phyloP scores from a whole-genome alignment of 2,113 vertebrate species.

The Petrocephalus microphthalmus region DNA sequence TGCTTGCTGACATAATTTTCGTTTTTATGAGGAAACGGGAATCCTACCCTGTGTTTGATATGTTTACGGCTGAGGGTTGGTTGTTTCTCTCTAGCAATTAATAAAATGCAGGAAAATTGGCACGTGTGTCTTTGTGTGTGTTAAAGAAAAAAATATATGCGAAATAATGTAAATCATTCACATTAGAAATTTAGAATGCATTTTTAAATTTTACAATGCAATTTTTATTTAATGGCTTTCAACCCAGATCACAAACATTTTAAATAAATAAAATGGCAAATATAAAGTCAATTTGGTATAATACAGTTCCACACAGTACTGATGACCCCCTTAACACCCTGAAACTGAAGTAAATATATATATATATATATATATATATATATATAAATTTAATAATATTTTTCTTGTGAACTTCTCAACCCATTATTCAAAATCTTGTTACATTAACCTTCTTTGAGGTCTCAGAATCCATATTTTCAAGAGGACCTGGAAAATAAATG shows the following conservation, averaged over 20 bases:
- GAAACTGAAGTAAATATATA: not conserved
- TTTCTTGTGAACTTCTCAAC: not conserved
- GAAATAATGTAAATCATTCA: not conserved
- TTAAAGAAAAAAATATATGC: not conserved
- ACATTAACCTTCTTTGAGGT: constrained; percentile 1
- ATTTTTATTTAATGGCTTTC: not conserved
- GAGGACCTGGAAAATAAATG: constrained; percentile 5
- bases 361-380: no score
- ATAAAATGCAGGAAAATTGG: constrained; percentile 33
- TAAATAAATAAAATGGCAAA: not conserved
- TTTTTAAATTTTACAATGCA: not conserved
- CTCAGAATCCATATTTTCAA: not conserved
- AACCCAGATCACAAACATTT: not conserved
- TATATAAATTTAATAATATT: no score
- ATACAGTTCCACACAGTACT: not conserved
- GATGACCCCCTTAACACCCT: not conserved
- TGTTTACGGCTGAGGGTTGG: constrained; percentile 17
- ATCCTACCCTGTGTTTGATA: not conserved
- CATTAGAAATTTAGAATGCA: not conserved
- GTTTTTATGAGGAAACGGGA: constrained; percentile 1
- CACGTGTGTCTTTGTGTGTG: constrained; percentile 5
- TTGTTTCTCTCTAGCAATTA: constrained; percentile 28
- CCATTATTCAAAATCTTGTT: not conserved
- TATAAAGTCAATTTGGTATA: not conserved
- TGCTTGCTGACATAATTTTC: constrained; percentile 7